phyloP scores from a whole-genome alignment of 2,797 vertebrate species.

The Psittacula derbiana region DNA sequence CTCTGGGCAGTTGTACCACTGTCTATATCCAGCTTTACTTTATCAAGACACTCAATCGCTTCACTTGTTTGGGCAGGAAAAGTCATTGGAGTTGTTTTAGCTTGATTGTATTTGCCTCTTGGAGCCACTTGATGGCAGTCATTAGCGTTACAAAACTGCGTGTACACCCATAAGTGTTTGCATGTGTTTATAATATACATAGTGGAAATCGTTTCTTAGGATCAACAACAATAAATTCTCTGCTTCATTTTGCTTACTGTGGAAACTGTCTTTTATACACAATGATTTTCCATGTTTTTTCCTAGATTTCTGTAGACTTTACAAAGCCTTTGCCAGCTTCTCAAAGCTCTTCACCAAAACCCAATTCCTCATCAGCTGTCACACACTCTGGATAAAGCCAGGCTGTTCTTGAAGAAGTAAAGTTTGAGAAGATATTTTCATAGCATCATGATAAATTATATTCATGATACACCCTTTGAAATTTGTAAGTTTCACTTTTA shows the following conservation, averaged over 20 bases:
- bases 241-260: neutral
- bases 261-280: neutral
- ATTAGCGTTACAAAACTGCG: neutral
- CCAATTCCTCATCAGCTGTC: neutral
- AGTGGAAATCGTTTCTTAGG: neutral
- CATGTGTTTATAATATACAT: neutral
- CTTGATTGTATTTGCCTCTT: neutral
- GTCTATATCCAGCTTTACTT: neutral
- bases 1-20: neutral
- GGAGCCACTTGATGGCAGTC: neutral
- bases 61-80: neutral
- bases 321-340: neutral
- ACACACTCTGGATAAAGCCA: neutral
- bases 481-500: neutral
- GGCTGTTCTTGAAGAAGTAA: neutral
- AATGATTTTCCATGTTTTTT: neutral
- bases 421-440: neutral
- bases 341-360: neutral
- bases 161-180: neutral
- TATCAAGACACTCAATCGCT: accelerated
- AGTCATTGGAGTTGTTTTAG: neutral
- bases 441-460: neutral
- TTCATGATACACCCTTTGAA: neutral
- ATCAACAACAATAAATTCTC: neutral
- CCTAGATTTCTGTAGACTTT: neutral